Conservation (phyloP, 2,113 vertebrate genomes). For the Lepidothrix coronata region DNA sequence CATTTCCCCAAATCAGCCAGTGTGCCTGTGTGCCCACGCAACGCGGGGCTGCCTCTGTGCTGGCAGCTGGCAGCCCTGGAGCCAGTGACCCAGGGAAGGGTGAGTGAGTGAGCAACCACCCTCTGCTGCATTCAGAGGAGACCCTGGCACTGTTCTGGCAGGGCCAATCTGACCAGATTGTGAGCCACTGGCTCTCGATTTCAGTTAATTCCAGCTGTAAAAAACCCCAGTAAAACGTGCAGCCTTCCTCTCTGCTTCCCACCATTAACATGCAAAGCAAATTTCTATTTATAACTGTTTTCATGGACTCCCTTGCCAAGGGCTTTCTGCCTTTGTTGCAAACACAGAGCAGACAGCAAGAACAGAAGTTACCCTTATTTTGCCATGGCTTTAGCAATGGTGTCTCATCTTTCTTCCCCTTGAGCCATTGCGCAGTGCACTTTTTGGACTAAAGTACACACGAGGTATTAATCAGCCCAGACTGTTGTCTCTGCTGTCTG, state of each 20-base stretch:
- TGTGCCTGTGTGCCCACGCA: rapidly evolving
- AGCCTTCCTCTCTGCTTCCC: neutral
- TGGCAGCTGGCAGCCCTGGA: neutral
- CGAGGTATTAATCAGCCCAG: neutral
- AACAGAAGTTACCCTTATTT: neutral
- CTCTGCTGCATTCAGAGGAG: neutral
- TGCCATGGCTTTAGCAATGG: neutral
- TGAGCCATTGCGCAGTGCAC: neutral
- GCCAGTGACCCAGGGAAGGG: no score
- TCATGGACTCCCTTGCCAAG: neutral
- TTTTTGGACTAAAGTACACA: neutral
- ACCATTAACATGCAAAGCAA: neutral
- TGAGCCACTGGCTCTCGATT: rapidly evolving
- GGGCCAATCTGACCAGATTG: neutral
- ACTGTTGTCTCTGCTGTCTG: neutral
- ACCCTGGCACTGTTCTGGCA: rapidly evolving
- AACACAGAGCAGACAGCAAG: neutral
- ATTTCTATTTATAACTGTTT: neutral
- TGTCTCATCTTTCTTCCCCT: neutral
- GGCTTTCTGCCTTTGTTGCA: neutral
- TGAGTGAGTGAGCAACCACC: rapidly evolving
- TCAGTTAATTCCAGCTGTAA: neutral
- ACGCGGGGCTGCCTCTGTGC: neutral
- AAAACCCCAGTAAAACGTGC: neutral
- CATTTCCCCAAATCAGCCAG: neutral